Conservation (phyloP, 2,888 invertebrate genomes). For the Philopedon plagiatum region DNA sequence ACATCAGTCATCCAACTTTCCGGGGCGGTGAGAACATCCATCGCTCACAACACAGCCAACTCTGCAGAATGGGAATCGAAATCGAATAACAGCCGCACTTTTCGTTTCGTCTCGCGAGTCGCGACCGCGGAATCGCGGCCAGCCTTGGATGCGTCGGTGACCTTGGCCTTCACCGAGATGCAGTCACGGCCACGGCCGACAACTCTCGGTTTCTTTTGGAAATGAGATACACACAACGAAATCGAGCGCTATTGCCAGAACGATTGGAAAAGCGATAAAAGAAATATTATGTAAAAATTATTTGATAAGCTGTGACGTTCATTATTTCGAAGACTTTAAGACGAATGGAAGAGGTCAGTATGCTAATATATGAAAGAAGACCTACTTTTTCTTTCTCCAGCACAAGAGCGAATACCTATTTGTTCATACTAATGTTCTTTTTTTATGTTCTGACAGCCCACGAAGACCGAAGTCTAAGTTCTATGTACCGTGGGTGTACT, state of each 20-base stretch:
- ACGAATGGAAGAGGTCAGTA: no score
- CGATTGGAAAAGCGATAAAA: slow-evolving; percentile 9
- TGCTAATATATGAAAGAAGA: no score
- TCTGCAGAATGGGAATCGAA: slow-evolving; percentile 14
- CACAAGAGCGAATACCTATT: no score
- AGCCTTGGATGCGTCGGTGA: slow-evolving; percentile 62
- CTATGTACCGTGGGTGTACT: no score
- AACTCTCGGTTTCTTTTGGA: slow-evolving; percentile 51
- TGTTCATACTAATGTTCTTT: no score
- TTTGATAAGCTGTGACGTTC: no score
- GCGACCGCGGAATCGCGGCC: slow-evolving; percentile 43
- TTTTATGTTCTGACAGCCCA: no score
- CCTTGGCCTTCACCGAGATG: slow-evolving; percentile 67
- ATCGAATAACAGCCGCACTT: slow-evolving; percentile 24
- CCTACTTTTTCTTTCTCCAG: no score
- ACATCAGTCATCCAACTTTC: slow-evolving; percentile 12
- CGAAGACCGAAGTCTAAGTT: no score
- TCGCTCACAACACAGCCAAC: neutral
- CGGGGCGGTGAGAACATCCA: slow-evolving; percentile 14
- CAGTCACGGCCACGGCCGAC: slow-evolving; percentile 52
- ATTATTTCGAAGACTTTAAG: no score
- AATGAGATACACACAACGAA: slow-evolving; percentile 20
- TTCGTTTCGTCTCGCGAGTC: slow-evolving; percentile 39
- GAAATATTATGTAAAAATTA: no score
- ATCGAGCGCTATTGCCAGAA: slow-evolving; percentile 12